These are phyloP conservation scores for Erpornis zantholeuca DNA, from an alignment of 2,113 vertebrate species.

Conservation along the genomic window DNA sequence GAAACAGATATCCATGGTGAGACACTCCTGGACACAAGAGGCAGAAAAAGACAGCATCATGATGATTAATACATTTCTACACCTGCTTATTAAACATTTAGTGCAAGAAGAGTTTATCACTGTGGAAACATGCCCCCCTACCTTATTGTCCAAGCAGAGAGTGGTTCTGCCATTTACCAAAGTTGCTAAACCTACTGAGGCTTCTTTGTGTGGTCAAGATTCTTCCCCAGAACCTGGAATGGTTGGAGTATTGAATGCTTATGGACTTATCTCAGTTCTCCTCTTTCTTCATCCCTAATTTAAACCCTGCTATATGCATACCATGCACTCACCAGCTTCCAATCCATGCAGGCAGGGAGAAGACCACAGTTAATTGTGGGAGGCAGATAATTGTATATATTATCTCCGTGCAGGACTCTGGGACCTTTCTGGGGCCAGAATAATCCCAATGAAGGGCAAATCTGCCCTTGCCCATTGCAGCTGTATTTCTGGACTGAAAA, in stretches of 20 bases:
- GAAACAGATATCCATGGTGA: not conserved
- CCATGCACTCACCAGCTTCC: not conserved
- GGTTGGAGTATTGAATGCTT: not conserved
- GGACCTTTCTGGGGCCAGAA: not conserved
- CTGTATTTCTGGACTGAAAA: not conserved
- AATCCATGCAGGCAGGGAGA: not conserved
- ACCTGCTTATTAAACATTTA: not conserved
- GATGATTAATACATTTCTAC: not conserved
- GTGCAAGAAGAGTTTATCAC: not conserved
- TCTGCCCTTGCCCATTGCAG: not conserved
- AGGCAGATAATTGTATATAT: not conserved
- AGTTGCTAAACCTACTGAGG: not conserved
- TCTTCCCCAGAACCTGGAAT: not conserved
- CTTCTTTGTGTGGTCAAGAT: not conserved
- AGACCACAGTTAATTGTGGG: not conserved
- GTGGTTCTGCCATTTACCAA: not conserved
- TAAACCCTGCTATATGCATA: not conserved
- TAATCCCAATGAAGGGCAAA: not conserved
- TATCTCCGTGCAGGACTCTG: not conserved
- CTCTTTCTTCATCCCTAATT: not conserved
- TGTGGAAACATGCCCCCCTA: not conserved
- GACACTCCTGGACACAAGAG: not conserved
- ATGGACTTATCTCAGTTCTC: not conserved
- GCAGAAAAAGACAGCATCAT: not conserved
- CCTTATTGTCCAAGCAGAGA: not conserved